Evolutionary conservation across 2,113 vertebrate genomes (phyloP).

Genomic region (Rhizomys pruinosus): DNA sequence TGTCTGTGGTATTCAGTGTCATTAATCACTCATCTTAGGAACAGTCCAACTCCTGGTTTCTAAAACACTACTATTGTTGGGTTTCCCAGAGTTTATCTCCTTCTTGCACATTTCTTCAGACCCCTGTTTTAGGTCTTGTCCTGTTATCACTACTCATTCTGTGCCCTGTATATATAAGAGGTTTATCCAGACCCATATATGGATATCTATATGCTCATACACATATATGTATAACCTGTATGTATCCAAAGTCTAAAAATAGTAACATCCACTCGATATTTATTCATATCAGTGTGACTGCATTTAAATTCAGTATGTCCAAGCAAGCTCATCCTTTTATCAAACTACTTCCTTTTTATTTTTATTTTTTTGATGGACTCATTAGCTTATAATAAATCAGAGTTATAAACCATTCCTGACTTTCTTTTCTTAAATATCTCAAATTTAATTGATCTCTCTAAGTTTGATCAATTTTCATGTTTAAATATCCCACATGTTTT

Average conservation of each 20-base stretch:
- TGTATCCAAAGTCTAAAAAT: not conserved
- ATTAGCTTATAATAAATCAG: not conserved
- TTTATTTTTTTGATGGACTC: not conserved
- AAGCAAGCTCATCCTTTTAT: not conserved
- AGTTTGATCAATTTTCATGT: not conserved
- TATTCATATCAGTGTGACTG: not conserved
- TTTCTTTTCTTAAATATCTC: not conserved
- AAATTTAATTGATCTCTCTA: not conserved
- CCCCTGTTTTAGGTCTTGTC: not conserved
- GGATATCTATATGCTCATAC: not conserved
- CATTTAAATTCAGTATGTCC: not conserved
- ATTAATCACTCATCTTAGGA: not conserved
- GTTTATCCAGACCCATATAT: not conserved
- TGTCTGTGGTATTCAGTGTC: not conserved
- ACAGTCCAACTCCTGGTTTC: not conserved
- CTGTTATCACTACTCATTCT: not conserved
- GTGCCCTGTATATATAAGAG: not conserved
- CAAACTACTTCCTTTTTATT: not conserved
- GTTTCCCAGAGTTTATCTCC: not conserved
- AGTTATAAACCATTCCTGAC: not conserved
- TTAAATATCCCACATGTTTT: not conserved
- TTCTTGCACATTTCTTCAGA: not conserved
- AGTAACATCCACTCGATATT: not conserved
- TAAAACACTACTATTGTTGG: not conserved
- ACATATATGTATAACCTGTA: not conserved